Percentiles rank a stretch among this genome's conserved stretches.
Conservation (phyloP, 2,888 invertebrate genomes). For the Epiperipatus broadwayi region DNA sequence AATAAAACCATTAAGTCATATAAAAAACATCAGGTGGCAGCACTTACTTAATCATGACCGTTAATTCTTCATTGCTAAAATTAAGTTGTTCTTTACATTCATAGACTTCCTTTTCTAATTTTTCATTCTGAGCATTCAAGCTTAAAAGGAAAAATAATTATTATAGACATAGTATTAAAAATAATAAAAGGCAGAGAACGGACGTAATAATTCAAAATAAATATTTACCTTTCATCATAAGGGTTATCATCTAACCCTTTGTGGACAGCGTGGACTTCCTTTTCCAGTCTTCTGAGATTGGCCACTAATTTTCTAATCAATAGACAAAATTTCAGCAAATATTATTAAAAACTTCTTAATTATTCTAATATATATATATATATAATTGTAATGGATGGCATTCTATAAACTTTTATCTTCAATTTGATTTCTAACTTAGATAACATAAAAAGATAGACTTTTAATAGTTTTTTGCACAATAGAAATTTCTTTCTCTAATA, state of each 20-base stretch:
- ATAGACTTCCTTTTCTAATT: slow-evolving; percentile 40
- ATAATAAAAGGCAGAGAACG: background rate
- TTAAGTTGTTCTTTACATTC: slow-evolving; percentile 74
- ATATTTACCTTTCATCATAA: background rate
- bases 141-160: slow-evolving; percentile 13
- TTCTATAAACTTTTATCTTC: too few relatives aligned
- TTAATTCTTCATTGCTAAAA: slow-evolving; percentile 73
- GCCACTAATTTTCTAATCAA: slow-evolving; percentile 47
- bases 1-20: too few relatives aligned
- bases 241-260: slow-evolving; percentile 16
- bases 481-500: too few relatives aligned
- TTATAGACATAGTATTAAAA: background rate
- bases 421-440: too few relatives aligned
- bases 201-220: background rate
- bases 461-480: too few relatives aligned
- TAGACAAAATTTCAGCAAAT: too few relatives aligned
- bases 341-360: too few relatives aligned
- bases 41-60: slow-evolving; percentile 83
- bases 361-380: too few relatives aligned
- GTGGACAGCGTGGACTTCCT: slow-evolving; percentile 22
- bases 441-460: too few relatives aligned
- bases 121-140: slow-evolving; percentile 9
- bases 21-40: too few relatives aligned
- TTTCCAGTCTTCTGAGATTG: slow-evolving; percentile 59
- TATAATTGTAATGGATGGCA: too few relatives aligned